Base-by-base conservation (phyloP, 2,888 invertebrate genomes). In the Germaria angustata region DNA sequence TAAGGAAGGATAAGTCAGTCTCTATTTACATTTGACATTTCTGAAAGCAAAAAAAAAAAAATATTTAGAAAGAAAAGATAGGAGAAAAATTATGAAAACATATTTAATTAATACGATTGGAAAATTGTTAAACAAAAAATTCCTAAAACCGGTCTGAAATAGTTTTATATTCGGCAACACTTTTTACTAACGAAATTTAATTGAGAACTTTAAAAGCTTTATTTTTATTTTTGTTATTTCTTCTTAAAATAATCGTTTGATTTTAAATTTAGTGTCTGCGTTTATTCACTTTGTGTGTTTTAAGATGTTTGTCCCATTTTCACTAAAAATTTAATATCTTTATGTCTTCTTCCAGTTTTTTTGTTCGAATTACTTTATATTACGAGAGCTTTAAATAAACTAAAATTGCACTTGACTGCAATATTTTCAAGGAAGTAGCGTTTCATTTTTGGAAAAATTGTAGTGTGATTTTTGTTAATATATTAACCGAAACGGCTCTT, bases 301-400 rank as follows among this genome's bases (percentile, higher is more conserved):
- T 9, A 11, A 39, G 28, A 53, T 55, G 6, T 9, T 39, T 68
- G 53, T 1, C 44, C 15, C 22, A 15, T 15, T 39, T 51, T 51
- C 22, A 2, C 1, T 39, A 28, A 17, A 51, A 28, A 61, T 24
- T 72, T 28, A 49, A n/a, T 63, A 53, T 15, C 9, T 51, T 51
- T 36, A 34, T 55, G 28, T 59, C 32, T 32, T 66, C 8, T 63
- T 69, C 46, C 46, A 71, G 51, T 9, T 22, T 44, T 22, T 73
- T 53, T 28, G 24, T 36, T 34, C 32, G 41, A 55, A 7, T 36
- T 24, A 39, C 22, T 66, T 66, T 39, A 3, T 51, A 8, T 39
- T 39, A 41, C 34, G 68, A 41, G 13, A 55, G 55, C 55, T 39
- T 32, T 9, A 28, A 55, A 32, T n/a, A 41, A 41, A 69, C 7